Evolutionary conservation across 2,888 invertebrate species (phyloP), one percentile per base, ranked within the genome.

Genomic region (Folsomia candida): DNA sequence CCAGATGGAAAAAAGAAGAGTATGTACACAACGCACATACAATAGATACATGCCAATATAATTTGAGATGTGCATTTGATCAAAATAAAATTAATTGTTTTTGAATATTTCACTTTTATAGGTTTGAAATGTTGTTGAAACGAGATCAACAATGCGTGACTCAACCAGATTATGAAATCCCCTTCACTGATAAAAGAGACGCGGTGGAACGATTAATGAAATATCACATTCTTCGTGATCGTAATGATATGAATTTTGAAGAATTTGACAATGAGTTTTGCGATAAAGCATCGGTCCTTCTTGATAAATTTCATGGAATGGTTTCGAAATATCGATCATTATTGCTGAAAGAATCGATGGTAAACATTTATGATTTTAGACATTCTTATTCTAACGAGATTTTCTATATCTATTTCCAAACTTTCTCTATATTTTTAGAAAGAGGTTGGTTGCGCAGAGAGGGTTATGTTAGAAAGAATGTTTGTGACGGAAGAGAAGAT

Each of bases 301-400:
- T 79, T 14, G 75, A 79, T 62, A 79, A 79, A 68, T 79, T 79
- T 69, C 57, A 69, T 66, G 71, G 74, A 63, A 79, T 80, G 80
- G 69, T 78, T 47, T 67, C 76, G 57, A 80, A 80, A 63, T 78
- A 79, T 65, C 70, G 77, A 22, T 73, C 69, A 26, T 63, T 80
- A 22, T 61, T 80, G 61, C 69, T 79, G 47, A 80, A 79, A 64
- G 80, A 80, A 60, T 79, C 79, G 9, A 79, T 75, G 79, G 80
- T 79, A 60, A 29, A 58, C 54, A 25, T 58, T 22, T 54, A 66
- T 20, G 25, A n/a, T 54, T 24, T 51, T 11, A 51, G 54, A n/a
- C 26, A 58, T 29, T 26, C 54, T 27, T 6, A 27, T n/a, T 59
- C 18, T 14, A 14, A 47, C 18, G 47, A 47, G 18, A 47, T 54